phyloP scores from a whole-genome alignment of 35 echinoderm and acorn worm genomes.

The Ophiothrix spiculata region DNA sequence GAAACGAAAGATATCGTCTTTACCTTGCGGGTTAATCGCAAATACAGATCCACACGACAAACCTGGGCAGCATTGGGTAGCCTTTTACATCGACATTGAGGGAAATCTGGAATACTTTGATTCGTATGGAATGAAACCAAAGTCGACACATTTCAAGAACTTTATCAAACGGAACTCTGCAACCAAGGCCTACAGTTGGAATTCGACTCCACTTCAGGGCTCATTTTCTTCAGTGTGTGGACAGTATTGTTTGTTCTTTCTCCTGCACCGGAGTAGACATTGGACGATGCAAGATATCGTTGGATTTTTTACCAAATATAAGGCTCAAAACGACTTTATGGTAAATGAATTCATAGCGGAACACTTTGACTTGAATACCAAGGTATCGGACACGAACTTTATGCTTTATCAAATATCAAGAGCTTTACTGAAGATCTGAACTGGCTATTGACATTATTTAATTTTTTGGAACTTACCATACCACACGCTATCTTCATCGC shows the following conservation, averaged over 20 bases:
- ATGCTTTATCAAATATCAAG: too few relatives aligned
- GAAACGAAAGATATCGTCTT: not conserved
- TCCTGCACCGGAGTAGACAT: slow-evolving; percentile 34
- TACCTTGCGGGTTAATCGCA: not conserved
- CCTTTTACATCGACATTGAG: not conserved
- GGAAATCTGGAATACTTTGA: slow-evolving; percentile 17
- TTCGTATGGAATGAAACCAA: slow-evolving; percentile 42
- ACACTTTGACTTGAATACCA: too few relatives aligned
- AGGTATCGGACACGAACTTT: too few relatives aligned
- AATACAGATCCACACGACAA: not conserved
- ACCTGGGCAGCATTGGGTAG: slow-evolving; percentile 21
- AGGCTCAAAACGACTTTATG: slow-evolving; percentile 5
- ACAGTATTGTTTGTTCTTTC: slow-evolving; percentile 50
- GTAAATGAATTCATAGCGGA: slow-evolving; percentile 37
- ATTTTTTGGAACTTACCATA: too few relatives aligned
- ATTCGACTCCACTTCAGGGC: slow-evolving; percentile 27
- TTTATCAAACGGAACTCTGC: slow-evolving; percentile 31
- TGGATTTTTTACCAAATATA: slow-evolving; percentile 35
- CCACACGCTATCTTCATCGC: too few relatives aligned
- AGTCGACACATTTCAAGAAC: slow-evolving; percentile 22
- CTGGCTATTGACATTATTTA: too few relatives aligned
- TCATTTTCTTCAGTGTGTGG: slow-evolving; percentile 52
- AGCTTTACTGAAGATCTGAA: too few relatives aligned
- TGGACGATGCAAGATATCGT: slow-evolving; percentile 15
- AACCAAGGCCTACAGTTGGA: slow-evolving; percentile 3